A percentile compares a stretch with the other conserved stretches of the same genome.
Conservation (phyloP, 2,888 invertebrate genomes). For the Phlogophora meticulosa region DNA sequence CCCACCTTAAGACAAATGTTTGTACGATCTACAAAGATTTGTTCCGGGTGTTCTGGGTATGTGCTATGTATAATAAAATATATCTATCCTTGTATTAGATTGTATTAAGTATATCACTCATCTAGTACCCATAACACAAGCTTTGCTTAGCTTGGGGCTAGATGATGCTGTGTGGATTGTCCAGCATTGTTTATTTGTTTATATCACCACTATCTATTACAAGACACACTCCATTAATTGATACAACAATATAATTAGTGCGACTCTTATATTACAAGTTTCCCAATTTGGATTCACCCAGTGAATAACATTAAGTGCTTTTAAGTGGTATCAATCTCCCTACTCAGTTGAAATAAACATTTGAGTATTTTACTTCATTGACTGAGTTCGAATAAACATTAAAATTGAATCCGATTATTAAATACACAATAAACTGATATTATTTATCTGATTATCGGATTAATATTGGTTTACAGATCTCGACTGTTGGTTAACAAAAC, state of each 20-base stretch:
- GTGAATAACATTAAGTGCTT: slow-evolving; percentile 25
- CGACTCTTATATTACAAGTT: neutral
- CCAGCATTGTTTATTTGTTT: too few species aligned
- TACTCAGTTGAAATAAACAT: neutral
- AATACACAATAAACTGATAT: neutral
- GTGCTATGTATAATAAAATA: too few species aligned
- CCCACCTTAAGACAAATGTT: too few species aligned
- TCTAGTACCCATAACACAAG: too few species aligned
- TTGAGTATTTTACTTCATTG: slow-evolving; percentile 3
- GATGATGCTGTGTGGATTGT: too few species aligned
- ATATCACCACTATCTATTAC: neutral
- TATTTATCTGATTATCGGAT: neutral
- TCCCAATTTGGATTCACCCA: slow-evolving; percentile 37
- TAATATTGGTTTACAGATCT: neutral
- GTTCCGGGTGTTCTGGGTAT: too few species aligned
- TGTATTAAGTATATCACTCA: too few species aligned
- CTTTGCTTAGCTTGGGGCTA: too few species aligned
- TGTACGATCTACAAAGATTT: too few species aligned
- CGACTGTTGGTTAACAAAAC: neutral
- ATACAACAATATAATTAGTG: neutral
- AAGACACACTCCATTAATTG: neutral
- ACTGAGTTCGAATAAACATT: slow-evolving; percentile 16
- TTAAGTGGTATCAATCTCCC: slow-evolving; percentile 17
- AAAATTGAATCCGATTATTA: slow-evolving; percentile 7
- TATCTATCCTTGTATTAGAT: too few species aligned